A percentile compares a stretch with the other conserved stretches of the same genome.
phyloP scores from a whole-genome alignment of 1,140 invertebrate species.

The Leptonema lineaticorne region DNA sequence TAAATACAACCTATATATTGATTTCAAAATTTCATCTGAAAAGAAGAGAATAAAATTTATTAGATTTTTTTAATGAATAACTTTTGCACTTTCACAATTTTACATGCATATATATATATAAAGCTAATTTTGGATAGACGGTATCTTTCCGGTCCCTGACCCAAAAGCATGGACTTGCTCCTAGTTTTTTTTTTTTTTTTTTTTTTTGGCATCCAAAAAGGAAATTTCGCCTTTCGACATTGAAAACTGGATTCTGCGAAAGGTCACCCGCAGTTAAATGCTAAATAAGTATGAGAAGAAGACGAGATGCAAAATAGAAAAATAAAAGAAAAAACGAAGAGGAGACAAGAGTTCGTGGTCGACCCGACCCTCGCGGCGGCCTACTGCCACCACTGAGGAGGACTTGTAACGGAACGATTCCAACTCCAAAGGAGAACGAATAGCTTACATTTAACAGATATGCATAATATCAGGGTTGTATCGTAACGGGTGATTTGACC shows the following conservation, averaged over 20 bases:
- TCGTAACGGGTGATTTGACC: not conserved
- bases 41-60: no score
- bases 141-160: no score
- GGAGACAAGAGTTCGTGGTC: not conserved
- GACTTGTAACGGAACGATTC: conserved; percentile 1
- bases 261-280: not conserved
- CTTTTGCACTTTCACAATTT: not conserved
- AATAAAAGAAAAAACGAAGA: not conserved
- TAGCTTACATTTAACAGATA: not conserved
- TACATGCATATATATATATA: no score
- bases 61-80: no score
- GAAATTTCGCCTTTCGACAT: not conserved
- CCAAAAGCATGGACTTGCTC: no score
- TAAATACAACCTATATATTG: no score
- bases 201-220: no score
- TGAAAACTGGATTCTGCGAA: conserved; percentile 9
- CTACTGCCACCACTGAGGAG: conserved; percentile 3
- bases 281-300: not conserved
- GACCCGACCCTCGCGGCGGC: conserved; percentile 8
- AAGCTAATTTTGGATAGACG: no score
- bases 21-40: no score
- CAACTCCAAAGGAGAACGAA: not conserved
- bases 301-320: not conserved
- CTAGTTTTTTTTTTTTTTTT: no score
- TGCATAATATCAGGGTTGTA: not conserved